A percentile compares a stretch with the other conserved stretches of the same genome.
These are phyloP conservation scores for Hesperophylax magnus DNA, from an alignment of 1,140 invertebrate species.

Conservation along the genomic window DNA sequence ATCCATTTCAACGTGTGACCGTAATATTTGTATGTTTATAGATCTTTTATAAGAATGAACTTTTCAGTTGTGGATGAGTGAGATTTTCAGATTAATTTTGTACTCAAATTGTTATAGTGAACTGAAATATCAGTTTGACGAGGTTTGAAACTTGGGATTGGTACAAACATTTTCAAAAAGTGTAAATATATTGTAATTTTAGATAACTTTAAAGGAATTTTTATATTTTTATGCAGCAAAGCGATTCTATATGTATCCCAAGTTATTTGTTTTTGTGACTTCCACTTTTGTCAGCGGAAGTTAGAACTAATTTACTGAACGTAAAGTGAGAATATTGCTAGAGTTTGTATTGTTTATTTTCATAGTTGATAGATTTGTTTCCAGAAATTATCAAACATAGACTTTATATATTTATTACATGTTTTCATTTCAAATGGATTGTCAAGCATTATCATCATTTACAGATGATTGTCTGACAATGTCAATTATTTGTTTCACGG, in stretches of 20 bases:
- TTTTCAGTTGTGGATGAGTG: too few relatives aligned
- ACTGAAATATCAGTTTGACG: too few relatives aligned
- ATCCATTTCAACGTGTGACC: too few relatives aligned
- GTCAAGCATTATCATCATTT: background rate
- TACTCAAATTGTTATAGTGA: too few relatives aligned
- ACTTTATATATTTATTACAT: background rate
- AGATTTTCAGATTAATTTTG: too few relatives aligned
- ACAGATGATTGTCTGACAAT: background rate
- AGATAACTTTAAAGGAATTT: slow-evolving; percentile 27
- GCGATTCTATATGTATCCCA: background rate
- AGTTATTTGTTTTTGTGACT: slow-evolving; percentile 24
- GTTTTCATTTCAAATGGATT: background rate
- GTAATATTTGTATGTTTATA: too few relatives aligned
- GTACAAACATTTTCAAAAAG: slow-evolving; percentile 12
- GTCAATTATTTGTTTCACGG: background rate
- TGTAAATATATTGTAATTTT: slow-evolving; percentile 41
- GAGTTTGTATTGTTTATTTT: slow-evolving; percentile 19
- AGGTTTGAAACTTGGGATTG: slow-evolving; percentile 8
- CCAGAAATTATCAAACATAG: background rate
- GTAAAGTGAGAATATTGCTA: background rate
- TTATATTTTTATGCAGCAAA: slow-evolving; percentile 32
- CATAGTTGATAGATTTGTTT: background rate
- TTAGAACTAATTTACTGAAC: background rate
- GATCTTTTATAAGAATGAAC: too few relatives aligned
- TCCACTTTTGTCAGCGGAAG: background rate